phyloP scores from a whole-genome alignment of 2,113 vertebrate genomes.

The Plotosus lineatus region DNA sequence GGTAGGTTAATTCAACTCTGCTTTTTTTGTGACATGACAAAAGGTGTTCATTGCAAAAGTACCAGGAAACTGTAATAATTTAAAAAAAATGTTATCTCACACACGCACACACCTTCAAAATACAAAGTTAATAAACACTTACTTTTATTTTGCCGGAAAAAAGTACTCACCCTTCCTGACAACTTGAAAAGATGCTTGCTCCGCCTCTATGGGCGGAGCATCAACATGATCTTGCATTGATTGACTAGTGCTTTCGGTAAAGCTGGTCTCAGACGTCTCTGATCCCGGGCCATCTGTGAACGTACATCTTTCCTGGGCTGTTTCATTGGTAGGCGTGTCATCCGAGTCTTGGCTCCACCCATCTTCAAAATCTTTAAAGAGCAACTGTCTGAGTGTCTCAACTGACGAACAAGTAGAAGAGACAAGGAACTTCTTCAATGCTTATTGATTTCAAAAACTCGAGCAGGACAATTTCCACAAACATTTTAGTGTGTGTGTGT shows the following conservation, averaged over 20 bases:
- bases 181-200: conserved; percentile 56
- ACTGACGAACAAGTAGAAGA: conserved; percentile 57
- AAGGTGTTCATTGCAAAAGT: background rate
- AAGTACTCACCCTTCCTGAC: conserved; percentile 70
- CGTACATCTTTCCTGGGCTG: conserved; percentile 55
- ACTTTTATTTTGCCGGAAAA: too few species aligned
- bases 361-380: conserved; percentile 66
- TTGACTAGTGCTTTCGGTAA: conserved; percentile 46
- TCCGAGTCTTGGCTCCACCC: conserved; percentile 69
- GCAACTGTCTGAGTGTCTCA: conserved; percentile 68
- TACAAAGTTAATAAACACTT: too few species aligned
- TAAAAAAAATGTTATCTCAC: too few species aligned
- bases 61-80: background rate
- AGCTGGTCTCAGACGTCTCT: conserved; percentile 55
- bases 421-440: background rate
- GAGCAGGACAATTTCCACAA: background rate
- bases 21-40: conserved; percentile 5
- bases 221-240: conserved; percentile 53
- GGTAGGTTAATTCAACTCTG: background rate
- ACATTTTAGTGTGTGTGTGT: too few species aligned
- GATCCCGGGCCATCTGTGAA: conserved; percentile 43
- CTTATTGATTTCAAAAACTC: background rate
- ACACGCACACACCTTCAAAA: too few species aligned
- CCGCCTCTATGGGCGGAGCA: conserved; percentile 26
- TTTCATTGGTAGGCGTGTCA: conserved; percentile 72